Evolutionary conservation across 2,888 invertebrate genomes (phyloP), one percentile per base, ranked within the genome.

Genomic region (Girardia tigrina): DNA sequence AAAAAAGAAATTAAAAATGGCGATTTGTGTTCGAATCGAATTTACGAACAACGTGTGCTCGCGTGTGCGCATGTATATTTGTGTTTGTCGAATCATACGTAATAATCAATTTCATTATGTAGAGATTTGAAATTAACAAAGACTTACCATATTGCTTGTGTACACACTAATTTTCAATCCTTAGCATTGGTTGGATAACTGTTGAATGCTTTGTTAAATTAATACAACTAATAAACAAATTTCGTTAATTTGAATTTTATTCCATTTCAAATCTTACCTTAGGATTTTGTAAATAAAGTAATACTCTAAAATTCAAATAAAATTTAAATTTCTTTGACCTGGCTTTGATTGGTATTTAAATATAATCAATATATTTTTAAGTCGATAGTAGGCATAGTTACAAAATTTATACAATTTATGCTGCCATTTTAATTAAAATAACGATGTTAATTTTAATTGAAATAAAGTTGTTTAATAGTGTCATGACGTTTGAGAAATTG

Each of bases 111-210:
- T 56, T 56, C 56, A 56, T 56, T 16, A 56, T 56, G 4, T 12
- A 56, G 8, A 56, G 23, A 56, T 4, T 16, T 8, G n/a, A 56
- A 56, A 12, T 56, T 56, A 56, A 56, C 56, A 56, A 56, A 56
- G 56, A 56, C 56, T 56, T 8, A 56, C 56, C 56, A 56, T 56
- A 20, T 56, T 56, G 4, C n/a, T 56, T 56, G 56, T 2, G 23
- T 56, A 56, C 56, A 56, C 56, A 56, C 56, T 56, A 56, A 56
- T 56, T 56, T 56, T 6, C 56, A 56, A 56, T 56, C 56, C 56
- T 56, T 56, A 4, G 56, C 56, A 56, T 56, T 56, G 56, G 23
- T 56, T 56, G 56, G 56, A 20, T 56, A n/a, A 56, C 56, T 56
- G 23, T 56, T 16, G 23, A 56, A 56, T n/a, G n/a, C 56, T 56